phyloP scores from a whole-genome alignment of 2,888 invertebrate species.

The Sesia bembeciformis region DNA sequence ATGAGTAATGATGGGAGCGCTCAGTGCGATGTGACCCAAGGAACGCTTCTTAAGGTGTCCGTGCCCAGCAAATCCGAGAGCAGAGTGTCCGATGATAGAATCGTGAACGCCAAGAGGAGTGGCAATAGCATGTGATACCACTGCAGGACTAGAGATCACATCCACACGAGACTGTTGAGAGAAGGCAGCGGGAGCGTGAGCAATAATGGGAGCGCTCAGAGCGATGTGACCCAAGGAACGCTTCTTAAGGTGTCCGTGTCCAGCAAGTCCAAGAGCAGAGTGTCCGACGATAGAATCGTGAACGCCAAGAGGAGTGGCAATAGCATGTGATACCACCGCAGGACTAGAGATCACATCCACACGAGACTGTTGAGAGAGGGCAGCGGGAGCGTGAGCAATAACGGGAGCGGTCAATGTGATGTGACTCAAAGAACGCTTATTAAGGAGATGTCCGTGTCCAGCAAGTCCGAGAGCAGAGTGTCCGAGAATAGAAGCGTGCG shows the following conservation, averaged over 20 bases:
- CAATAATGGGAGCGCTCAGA: constrained; percentile 22
- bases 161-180: constrained; percentile 47
- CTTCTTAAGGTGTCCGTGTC: constrained; percentile 39
- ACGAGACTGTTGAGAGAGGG: constrained; percentile 65
- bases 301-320: constrained; percentile 28
- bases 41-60: constrained; percentile 43
- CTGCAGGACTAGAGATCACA: constrained; percentile 32
- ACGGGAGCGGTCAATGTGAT: constrained; percentile 19
- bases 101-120: constrained; percentile 13
- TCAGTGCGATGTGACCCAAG: constrained; percentile 31
- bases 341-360: constrained; percentile 38
- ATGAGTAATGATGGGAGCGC: constrained; percentile 21
- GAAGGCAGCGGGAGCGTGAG: constrained; percentile 35
- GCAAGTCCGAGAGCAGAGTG: constrained; percentile 19
- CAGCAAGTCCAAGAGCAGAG: constrained; percentile 20
- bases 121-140: constrained; percentile 26
- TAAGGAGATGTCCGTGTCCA: constrained; percentile 33
- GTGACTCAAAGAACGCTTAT: constrained; percentile 40
- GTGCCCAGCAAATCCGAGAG: constrained; percentile 22
- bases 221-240: constrained; percentile 37
- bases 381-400: constrained; percentile 39
- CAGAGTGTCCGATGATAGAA: constrained; percentile 17
- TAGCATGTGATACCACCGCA: constrained; percentile 42
- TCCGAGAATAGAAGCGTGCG: constrained; percentile 15
- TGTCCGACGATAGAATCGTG: constrained; percentile 17